Evolutionary conservation across 2,888 invertebrate genomes (phyloP).

Genomic region (Galerucella calmariensis): DNA sequence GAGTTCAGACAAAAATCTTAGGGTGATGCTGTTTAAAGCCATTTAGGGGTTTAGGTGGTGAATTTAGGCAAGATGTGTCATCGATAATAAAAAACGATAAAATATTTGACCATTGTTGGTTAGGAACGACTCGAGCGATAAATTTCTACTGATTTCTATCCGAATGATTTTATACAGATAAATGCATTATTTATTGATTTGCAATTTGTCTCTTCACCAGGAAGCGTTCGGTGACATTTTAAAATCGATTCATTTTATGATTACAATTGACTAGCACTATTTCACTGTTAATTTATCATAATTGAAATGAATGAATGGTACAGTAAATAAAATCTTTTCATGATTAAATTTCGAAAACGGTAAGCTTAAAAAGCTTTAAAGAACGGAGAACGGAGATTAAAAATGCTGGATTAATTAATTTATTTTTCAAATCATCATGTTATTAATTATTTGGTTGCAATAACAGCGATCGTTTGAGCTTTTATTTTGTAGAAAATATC

Average conservation of each 20-base stretch:
- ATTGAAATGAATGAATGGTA: conserved; percentile 21
- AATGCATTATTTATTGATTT: conserved; percentile 41
- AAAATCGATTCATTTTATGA: conserved; percentile 28
- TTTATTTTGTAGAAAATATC: too few species aligned
- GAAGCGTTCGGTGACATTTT: conserved; percentile 28
- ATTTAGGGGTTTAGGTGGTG: conserved; percentile 61
- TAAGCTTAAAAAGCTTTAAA: not conserved
- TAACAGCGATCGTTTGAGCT: too few species aligned
- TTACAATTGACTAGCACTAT: conserved; percentile 27
- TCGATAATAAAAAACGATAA: conserved; percentile 56
- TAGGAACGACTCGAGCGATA: conserved; percentile 48
- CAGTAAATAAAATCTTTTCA: conserved; percentile 31
- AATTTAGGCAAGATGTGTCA: conserved; percentile 59
- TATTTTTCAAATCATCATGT: too few species aligned
- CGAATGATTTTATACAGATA: conserved; percentile 40
- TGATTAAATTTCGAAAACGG: conserved; percentile 9
- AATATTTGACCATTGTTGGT: conserved; percentile 51
- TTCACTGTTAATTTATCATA: conserved; percentile 27
- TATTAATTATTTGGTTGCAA: too few species aligned
- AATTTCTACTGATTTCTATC: conserved; percentile 47
- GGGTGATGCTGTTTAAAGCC: conserved; percentile 59
- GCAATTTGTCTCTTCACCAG: conserved; percentile 42
- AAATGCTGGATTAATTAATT: too few species aligned
- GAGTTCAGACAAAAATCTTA: conserved; percentile 55
- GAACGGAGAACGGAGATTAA: too few species aligned